Percentiles rank a stretch among this genome's conserved stretches.
Conservation (phyloP, 2,888 invertebrate genomes). For the Cephus pulcher region DNA sequence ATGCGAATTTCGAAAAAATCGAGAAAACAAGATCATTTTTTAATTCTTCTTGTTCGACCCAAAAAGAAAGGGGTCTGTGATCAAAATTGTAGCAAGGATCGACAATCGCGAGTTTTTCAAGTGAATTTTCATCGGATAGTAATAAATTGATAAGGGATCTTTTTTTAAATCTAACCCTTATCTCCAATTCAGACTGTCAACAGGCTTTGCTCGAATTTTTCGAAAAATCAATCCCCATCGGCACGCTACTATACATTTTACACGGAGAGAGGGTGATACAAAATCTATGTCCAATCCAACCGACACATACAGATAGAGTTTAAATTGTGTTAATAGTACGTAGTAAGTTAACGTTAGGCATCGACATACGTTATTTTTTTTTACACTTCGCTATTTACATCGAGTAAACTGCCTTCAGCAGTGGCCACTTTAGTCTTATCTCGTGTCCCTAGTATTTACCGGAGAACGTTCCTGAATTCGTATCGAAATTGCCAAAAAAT, state of each 20-base stretch:
- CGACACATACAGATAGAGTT: constrained; percentile 54
- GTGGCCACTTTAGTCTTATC: neutral
- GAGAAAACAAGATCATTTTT: too few relatives aligned
- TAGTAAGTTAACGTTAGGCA: constrained; percentile 28
- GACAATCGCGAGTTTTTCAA: neutral
- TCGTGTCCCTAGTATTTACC: too few relatives aligned
- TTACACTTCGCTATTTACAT: constrained; percentile 46
- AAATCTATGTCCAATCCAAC: constrained; percentile 58
- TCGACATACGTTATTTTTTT: constrained; percentile 34
- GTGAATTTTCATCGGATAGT: too few relatives aligned
- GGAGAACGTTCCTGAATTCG: too few relatives aligned
- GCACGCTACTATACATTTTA: constrained; percentile 41
- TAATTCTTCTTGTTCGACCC: too few relatives aligned
- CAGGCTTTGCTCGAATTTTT: neutral
- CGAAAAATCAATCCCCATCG: constrained; percentile 7
- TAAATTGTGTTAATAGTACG: constrained; percentile 49
- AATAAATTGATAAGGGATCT: too few relatives aligned
- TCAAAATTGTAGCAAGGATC: too few relatives aligned
- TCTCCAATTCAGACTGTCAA: neutral
- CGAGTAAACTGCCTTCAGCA: constrained; percentile 24
- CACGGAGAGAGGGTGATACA: constrained; percentile 54
- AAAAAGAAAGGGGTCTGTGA: too few relatives aligned
- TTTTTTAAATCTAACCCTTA: too few relatives aligned
- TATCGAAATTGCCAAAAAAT: too few relatives aligned
- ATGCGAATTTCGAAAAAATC: constrained; percentile 17